Conservation (phyloP, 2,888 invertebrate species). For the Drosophila mimica region DNA sequence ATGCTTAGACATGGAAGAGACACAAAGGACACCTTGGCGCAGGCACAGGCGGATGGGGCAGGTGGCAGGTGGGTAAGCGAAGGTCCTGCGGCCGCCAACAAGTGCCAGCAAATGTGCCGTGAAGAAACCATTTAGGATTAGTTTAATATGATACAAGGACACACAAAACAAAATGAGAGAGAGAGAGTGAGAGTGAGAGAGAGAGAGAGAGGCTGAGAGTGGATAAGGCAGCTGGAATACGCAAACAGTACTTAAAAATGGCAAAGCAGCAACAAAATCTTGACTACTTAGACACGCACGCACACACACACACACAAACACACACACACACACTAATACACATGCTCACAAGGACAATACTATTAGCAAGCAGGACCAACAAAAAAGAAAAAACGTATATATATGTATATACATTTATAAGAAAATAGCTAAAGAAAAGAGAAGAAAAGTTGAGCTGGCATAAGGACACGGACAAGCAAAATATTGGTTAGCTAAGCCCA, state of each 20-base stretch:
- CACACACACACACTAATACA: conserved; percentile 29
- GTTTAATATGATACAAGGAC: conserved; percentile 82
- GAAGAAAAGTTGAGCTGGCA: conserved; percentile 56
- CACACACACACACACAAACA: conserved; percentile 31
- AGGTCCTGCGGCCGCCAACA: conserved; percentile 45
- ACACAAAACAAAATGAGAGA: conserved; percentile 1
- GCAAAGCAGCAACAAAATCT: conserved; percentile 68
- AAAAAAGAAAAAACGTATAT: conserved; percentile 26
- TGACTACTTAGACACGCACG: conserved; percentile 63
- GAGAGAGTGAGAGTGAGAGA: not conserved
- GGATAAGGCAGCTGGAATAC: conserved; percentile 82
- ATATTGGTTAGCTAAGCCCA: conserved; percentile 64
- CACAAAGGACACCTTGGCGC: not conserved
- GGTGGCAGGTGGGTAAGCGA: conserved; percentile 1
- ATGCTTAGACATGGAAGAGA: conserved; percentile 36
- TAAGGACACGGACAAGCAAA: conserved; percentile 69
- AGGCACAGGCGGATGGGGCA: not conserved
- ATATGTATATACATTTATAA: conserved; percentile 7
- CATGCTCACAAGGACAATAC: conserved; percentile 51
- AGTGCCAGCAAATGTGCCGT: conserved; percentile 81
- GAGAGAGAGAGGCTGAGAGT: not conserved
- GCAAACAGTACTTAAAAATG: conserved; percentile 82
- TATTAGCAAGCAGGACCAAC: conserved; percentile 46
- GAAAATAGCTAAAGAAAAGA: conserved; percentile 18
- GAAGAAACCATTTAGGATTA: conserved; percentile 84